phyloP scores from a whole-genome alignment of 2,888 invertebrate genomes.

The Argyra leucocephala region DNA sequence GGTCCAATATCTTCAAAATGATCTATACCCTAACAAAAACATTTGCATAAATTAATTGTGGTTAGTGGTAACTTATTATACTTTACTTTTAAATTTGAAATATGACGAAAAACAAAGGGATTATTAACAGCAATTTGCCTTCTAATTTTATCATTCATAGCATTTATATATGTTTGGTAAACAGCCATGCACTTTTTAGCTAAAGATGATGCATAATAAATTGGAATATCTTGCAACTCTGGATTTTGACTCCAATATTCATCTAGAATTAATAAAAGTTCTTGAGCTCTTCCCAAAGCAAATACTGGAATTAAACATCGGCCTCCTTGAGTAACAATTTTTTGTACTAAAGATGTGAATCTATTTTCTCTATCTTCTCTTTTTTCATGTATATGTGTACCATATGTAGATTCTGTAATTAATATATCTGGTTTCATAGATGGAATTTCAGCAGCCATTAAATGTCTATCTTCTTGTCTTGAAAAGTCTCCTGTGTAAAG shows the following conservation, averaged over 20 bases:
- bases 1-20: conserved; percentile 99
- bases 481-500: conserved; percentile 98
- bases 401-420: conserved; percentile 97
- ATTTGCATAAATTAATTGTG: too few relatives aligned
- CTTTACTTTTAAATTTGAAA: conserved; percentile 73
- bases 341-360: conserved; percentile 86
- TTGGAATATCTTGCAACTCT: conserved; percentile 88
- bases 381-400: conserved; percentile 97
- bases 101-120: conserved; percentile 97
- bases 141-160: conserved; percentile 97
- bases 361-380: conserved; percentile 91
- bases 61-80: too few relatives aligned
- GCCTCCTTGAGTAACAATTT: conserved; percentile 94
- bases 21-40: conserved; percentile 61
- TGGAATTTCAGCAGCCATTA: conserved; percentile 99
- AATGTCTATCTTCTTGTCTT: conserved; percentile 94
- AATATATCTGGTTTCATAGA: conserved; percentile 91
- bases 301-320: conserved; percentile 97
- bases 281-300: conserved; percentile 94
- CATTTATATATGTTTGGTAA: conserved; percentile 98
- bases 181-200: conserved; percentile 99
- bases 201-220: conserved; percentile 97
- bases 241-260: conserved; percentile 90
- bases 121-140: conserved; percentile 95
- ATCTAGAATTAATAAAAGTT: conserved; percentile 86